A percentile compares a stretch with the other conserved stretches of the same genome.
Conservation (phyloP, 2,113 vertebrate genomes). For the Melanerpes aurifrons region DNA sequence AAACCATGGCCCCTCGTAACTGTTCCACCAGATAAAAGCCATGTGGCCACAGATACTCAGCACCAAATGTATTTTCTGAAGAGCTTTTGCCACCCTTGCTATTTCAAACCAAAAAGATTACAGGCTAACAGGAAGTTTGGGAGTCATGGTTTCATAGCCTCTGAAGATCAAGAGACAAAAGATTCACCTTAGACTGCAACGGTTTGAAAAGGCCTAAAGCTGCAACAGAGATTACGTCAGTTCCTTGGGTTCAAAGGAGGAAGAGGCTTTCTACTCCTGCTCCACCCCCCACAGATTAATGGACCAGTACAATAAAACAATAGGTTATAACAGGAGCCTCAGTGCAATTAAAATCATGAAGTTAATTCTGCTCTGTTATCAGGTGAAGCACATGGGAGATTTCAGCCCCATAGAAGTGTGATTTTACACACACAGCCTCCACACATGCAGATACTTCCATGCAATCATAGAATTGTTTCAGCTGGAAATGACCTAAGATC, state of each 20-base stretch:
- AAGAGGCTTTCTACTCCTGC: slow-evolving; percentile 39
- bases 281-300: slow-evolving; percentile 54
- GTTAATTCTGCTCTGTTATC: slow-evolving; percentile 53
- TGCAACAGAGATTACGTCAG: slow-evolving; percentile 3
- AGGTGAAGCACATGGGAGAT: slow-evolving; percentile 35
- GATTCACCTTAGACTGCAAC: neutral
- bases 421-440: neutral
- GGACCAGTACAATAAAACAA: slow-evolving; percentile 58
- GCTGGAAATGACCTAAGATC: too few relatives aligned
- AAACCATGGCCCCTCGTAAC: slow-evolving; percentile 6
- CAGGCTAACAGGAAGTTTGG: neutral
- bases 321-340: slow-evolving; percentile 42
- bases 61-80: slow-evolving; percentile 50
- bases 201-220: slow-evolving; percentile 38
- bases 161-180: slow-evolving; percentile 12
- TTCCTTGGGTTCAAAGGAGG: slow-evolving; percentile 58
- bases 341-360: slow-evolving; percentile 69
- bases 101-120: slow-evolving; percentile 41
- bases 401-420: neutral
- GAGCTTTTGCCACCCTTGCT: slow-evolving; percentile 31
- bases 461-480: too few relatives aligned
- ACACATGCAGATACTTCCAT: neutral
- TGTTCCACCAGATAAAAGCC: slow-evolving; percentile 64
- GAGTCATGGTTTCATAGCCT: neutral
- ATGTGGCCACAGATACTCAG: slow-evolving; percentile 3